Evolutionary conservation across 2,797 vertebrate species (phyloP), one percentile per base, ranked within the genome.

Genomic region (Sciaenops ocellatus): DNA sequence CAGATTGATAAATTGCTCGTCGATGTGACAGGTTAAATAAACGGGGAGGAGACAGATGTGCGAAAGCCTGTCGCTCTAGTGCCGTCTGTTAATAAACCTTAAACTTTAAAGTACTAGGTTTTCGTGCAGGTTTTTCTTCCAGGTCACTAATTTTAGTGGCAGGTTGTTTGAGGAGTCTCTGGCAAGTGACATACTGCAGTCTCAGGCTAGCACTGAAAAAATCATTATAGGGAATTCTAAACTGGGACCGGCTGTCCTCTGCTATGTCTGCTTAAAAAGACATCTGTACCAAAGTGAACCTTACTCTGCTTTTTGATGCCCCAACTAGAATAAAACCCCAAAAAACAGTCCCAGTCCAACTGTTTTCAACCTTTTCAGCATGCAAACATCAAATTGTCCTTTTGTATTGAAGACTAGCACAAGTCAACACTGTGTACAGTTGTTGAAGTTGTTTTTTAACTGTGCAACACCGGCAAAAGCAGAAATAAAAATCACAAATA

Each of bases 201-300:
- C 65, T 84, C 67, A 59, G 57, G 42, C 22, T 38, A 66, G 57
- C 70, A 70, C 77, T 83, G 47, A 79, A 86, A 76, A 78, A 90
- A 86, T 78, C 56, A 89, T 81, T 47, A 67, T 17, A 57, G 46
- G 50, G 64, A 70, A 72, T 84, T 84, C 54, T 65, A 48, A 83
- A 51, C 56, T 79, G 65, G 55, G 57, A 65, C 63, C 28, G 52
- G 28, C 70, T 75, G 79, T 84, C 76, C 70, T 82, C 78, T 46
- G 74, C 64, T 50, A 20, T 26, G 46, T 47, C 84, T 78, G 50
- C 74, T 69, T 55, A 64, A 77, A 77, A 61, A 74, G 38, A 63
- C 72, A 82, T 79, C 65, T 77, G 76, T 24, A 78, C 73, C 51
- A 30, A 52, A 30, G 51, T 57, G 63, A 80, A 78, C 80, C 63